These are phyloP conservation scores for Lithosia quadra DNA, from an alignment of 2,888 invertebrate genomes.

Conservation along the genomic window DNA sequence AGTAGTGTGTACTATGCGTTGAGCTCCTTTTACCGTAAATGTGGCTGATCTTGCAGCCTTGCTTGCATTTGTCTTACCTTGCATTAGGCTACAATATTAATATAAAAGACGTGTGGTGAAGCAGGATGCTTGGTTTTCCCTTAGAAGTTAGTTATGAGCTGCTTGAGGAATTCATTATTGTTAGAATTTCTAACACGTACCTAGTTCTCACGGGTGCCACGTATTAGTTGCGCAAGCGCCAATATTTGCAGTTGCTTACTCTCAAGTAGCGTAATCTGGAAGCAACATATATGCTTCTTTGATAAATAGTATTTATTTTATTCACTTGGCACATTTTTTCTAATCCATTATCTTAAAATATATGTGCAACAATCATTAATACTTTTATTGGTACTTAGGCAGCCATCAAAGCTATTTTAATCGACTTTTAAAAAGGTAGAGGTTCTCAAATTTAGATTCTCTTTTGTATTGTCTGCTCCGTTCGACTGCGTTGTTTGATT, in stretches of 20 bases:
- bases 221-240: conserved; percentile 58
- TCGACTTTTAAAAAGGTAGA: no score
- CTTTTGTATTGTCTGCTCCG: no score
- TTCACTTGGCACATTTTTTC: not conserved
- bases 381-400: no score
- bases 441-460: no score
- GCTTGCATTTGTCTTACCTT: no score
- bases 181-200: conserved; percentile 80
- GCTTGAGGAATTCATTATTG: conserved; percentile 63
- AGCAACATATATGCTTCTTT: not conserved
- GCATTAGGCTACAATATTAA: conserved; percentile 35
- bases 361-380: no score
- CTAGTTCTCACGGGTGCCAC: conserved; percentile 73
- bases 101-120: conserved; percentile 41
- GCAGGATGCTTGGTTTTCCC: conserved; percentile 59
- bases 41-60: not conserved
- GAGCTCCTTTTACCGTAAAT: not conserved
- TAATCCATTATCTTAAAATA: not conserved
- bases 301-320: not conserved
- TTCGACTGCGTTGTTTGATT: no score
- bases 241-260: conserved; percentile 57
- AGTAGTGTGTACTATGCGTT: not conserved
- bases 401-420: no score
- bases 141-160: conserved; percentile 54
- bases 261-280: conserved; percentile 49